These are phyloP conservation scores for Acanthococcus lagerstroemiae DNA, from an alignment of 2,888 invertebrate species.

Conservation along the genomic window DNA sequence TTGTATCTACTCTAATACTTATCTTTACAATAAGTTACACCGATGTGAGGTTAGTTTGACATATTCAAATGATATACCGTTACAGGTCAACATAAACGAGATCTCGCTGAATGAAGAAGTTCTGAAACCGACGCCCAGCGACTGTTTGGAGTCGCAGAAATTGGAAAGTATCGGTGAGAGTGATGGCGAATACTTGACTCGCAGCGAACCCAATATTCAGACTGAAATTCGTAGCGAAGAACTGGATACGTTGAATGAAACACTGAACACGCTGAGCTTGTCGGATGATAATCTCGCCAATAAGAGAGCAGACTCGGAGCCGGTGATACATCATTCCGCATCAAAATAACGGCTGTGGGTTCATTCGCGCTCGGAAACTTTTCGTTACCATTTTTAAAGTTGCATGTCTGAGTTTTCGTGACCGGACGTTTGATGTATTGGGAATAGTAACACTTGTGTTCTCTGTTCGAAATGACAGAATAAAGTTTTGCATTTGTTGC, in stretches of 20 bases:
- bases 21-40: too few relatives aligned
- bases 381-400: too few relatives aligned
- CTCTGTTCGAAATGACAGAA: too few relatives aligned
- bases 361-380: too few relatives aligned
- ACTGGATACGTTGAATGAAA: constrained; percentile 2
- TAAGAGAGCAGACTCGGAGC: constrained; percentile 32
- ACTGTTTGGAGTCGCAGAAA: constrained; percentile 14
- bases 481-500: too few relatives aligned
- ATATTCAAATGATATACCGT: too few relatives aligned
- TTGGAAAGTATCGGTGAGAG: constrained; percentile 32
- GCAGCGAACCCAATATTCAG: constrained; percentile 32
- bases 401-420: too few relatives aligned
- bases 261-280: constrained; percentile 9
- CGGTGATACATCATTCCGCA: constrained; percentile 23
- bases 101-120: constrained; percentile 27
- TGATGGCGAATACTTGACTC: constrained; percentile 27
- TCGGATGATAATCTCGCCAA: constrained; percentile 19
- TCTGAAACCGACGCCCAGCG: constrained; percentile 8
- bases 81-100: constrained; percentile 27
- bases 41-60: too few relatives aligned
- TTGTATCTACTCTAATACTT: too few relatives aligned
- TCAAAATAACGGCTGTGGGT: too few relatives aligned
- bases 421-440: too few relatives aligned
- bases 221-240: constrained; percentile 19
- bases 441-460: too few relatives aligned